These are phyloP conservation scores for Watsonalla cultraria DNA, from an alignment of 2,888 invertebrate species.

Conservation along the genomic window DNA sequence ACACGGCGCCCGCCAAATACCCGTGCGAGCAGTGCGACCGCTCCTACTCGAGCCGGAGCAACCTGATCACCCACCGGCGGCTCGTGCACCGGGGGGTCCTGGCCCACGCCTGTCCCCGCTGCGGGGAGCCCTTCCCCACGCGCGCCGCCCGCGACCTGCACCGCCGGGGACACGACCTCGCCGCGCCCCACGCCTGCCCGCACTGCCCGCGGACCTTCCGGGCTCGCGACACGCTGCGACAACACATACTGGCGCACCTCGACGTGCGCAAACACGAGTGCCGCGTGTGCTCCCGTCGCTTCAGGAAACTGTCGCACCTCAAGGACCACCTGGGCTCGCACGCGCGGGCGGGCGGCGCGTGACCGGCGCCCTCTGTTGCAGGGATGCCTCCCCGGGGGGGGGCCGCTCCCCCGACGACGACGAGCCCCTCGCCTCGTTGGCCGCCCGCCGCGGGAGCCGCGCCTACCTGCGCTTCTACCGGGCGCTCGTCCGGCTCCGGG, in stretches of 20 bases:
- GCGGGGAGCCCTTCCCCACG: slow-evolving; percentile 70
- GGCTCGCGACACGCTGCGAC: slow-evolving; percentile 43
- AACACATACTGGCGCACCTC: slow-evolving; percentile 52
- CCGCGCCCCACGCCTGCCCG: slow-evolving; percentile 62
- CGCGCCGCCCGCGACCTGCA: slow-evolving; percentile 59
- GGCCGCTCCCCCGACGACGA: slow-evolving; percentile 32
- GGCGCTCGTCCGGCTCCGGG: slow-evolving; percentile 51
- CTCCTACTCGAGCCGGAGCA: slow-evolving; percentile 60
- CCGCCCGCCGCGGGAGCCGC: slow-evolving; percentile 23
- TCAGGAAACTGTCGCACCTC: slow-evolving; percentile 56
- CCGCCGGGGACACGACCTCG: slow-evolving; percentile 60
- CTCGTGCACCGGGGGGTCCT: slow-evolving; percentile 60
- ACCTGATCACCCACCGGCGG: slow-evolving; percentile 60
- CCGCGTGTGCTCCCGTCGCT: slow-evolving; percentile 46
- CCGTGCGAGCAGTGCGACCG: slow-evolving; percentile 66
- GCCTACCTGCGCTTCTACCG: slow-evolving; percentile 44
- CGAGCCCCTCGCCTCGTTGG: slow-evolving; percentile 42
- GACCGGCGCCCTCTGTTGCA: slow-evolving; percentile 61
- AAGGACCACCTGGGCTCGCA: slow-evolving; percentile 56
- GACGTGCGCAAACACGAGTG: slow-evolving; percentile 49
- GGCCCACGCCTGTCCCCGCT: slow-evolving; percentile 56
- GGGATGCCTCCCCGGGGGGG: slow-evolving; percentile 27
- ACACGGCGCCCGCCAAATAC: slow-evolving; percentile 32
- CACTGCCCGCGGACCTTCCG: slow-evolving; percentile 57
- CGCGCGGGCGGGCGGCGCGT: slow-evolving; percentile 32